Evolutionary conservation across 2,888 invertebrate genomes (phyloP), one percentile per base, ranked within the genome.

Genomic region (Platyscelio sp.): DNA sequence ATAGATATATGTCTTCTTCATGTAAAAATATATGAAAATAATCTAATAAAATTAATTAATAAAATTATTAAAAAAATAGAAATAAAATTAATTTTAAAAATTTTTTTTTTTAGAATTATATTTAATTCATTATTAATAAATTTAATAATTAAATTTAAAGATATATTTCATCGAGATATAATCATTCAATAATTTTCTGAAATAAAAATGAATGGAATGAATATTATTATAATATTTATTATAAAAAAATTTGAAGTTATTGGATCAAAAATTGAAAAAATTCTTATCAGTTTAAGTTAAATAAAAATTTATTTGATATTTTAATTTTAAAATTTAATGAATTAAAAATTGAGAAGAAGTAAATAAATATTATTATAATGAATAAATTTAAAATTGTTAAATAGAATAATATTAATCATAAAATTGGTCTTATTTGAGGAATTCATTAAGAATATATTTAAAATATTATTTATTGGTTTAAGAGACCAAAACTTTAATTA

Each of bases 11-110:
- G 96, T 1, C 96, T 96, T 83, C 96, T 95, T 88, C 95, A 94
- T 33, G 96, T 96, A 94, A 97, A 97, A 94, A 96, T 96, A 94
- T 96, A 97, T 0, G 97, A 96, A 2, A 96, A 95, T 94, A 97
- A 91, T 0, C 96, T 96, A 94, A 96, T 91, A 89, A 96, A 95
- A 94, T 96, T 97, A 94, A 96, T 96, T 92, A 96, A 94, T 93
- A 96, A 88, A 93, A 96, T 94, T 91, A 96, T 94, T 51, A 94
- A 91, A 93, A 96, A 96, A 92, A 96, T 90, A 1, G 94, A 94
- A 89, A 95, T 94, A 93, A 96, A 95, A 89, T 94, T 94, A 88
- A 95, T 75, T 72, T 67, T 76, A 79, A 24, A 76, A 71, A 93
- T 93, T 83, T 93, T 93, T 76, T 90, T 93, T 29, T 93, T 94